Evolutionary conservation across 2,797 vertebrate species (phyloP).

Genomic region (Acanthornis magna): DNA sequence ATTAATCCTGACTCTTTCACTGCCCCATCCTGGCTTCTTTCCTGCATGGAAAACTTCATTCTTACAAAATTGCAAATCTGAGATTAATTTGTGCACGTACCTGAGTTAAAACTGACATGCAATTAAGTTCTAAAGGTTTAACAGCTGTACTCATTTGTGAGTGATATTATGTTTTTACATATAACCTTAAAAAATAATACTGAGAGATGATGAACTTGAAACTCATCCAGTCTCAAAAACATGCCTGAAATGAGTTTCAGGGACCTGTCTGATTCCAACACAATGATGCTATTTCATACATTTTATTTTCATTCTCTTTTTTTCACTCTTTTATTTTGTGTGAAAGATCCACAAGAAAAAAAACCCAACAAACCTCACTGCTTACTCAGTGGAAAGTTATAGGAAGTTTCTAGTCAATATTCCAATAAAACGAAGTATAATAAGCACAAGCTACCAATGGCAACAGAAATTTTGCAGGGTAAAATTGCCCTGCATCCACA

Average conservation of each 20-base stretch:
- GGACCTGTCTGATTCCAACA: background rate
- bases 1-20: background rate
- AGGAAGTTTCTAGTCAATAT: background rate
- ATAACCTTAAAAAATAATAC: background rate
- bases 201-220: background rate
- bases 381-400: background rate
- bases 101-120: background rate
- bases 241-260: background rate
- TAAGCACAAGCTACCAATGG: background rate
- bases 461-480: background rate
- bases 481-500: background rate
- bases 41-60: background rate
- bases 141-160: background rate
- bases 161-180: background rate
- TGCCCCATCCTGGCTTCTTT: background rate
- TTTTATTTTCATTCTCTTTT: background rate
- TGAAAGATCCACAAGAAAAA: background rate
- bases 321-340: background rate
- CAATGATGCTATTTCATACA: background rate
- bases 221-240: background rate
- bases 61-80: background rate
- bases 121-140: background rate
- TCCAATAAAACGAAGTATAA: background rate
- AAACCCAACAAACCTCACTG: background rate
- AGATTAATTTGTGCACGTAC: background rate